These are phyloP conservation scores for Laterallus jamaicensis DNA, from an alignment of 2,113 vertebrate species.

Conservation along the genomic window DNA sequence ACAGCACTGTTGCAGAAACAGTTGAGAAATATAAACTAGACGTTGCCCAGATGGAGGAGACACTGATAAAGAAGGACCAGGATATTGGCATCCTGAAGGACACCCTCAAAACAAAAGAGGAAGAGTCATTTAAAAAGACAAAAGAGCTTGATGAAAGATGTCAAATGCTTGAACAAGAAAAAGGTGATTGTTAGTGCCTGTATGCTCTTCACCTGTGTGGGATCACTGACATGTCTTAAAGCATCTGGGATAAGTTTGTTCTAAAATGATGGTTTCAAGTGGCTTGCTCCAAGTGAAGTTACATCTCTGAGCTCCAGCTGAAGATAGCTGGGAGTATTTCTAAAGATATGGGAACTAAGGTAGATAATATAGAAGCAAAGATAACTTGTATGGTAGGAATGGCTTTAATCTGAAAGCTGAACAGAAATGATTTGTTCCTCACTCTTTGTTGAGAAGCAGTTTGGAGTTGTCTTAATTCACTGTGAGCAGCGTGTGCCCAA, in stretches of 20 bases:
- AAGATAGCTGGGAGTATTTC: not conserved
- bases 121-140: conserved; percentile 77
- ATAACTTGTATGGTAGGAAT: not conserved
- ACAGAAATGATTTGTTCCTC: not conserved
- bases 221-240: not conserved
- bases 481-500: not conserved
- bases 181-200: conserved; percentile 75
- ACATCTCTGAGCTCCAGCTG: not conserved
- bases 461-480: not conserved
- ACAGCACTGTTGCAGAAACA: conserved; percentile 77
- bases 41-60: conserved; percentile 66
- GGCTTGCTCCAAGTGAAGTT: not conserved
- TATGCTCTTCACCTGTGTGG: not conserved
- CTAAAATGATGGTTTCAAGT: not conserved
- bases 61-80: conserved; percentile 77
- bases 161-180: conserved; percentile 81
- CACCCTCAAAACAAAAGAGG: conserved; percentile 77
- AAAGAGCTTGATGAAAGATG: conserved; percentile 81
- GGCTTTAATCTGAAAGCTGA: not conserved
- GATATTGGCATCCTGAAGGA: conserved; percentile 78
- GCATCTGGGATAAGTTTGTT: not conserved
- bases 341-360: not conserved
- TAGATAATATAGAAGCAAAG: not conserved
- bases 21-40: conserved; percentile 75
- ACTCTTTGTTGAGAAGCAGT: not conserved